Percentiles rank a stretch among this genome's conserved stretches.
Evolutionary conservation across 1,140 invertebrate species (phyloP).

Genomic region (Trissolcus basalis): DNA sequence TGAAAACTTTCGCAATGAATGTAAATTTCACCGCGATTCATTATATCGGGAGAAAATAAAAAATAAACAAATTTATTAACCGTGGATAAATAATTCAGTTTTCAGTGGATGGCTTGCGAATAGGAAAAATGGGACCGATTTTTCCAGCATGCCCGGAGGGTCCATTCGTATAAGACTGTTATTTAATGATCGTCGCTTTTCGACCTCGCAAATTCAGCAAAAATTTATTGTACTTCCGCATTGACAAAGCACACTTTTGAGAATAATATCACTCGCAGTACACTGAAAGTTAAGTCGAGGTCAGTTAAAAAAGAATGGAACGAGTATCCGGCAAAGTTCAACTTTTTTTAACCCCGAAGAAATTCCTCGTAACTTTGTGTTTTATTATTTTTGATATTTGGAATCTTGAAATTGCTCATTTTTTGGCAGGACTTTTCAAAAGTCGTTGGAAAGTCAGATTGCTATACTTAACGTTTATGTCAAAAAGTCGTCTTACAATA

Average conservation of each 20-base stretch:
- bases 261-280: constrained; percentile 8
- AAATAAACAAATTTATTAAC: no score
- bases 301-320: background rate
- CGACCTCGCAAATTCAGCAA: constrained; percentile 6
- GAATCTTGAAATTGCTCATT: no score
- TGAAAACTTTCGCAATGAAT: constrained; percentile 41
- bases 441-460: no score
- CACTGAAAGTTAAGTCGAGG: constrained; percentile 3
- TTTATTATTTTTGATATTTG: background rate
- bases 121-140: constrained; percentile 7
- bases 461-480: no score
- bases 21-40: constrained; percentile 34
- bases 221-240: constrained; percentile 11
- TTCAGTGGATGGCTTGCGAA: no score
- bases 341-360: background rate
- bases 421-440: no score
- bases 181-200: constrained; percentile 25
- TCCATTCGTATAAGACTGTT: constrained; percentile 9
- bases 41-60: constrained; percentile 19
- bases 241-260: constrained; percentile 15
- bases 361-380: background rate
- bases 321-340: background rate
- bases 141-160: constrained; percentile 2
- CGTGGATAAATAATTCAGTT: constrained; percentile 1
- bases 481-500: no score